A percentile compares a stretch with the other conserved stretches of the same genome.
Conservation (phyloP, 1,140 invertebrate genomes). For the Thalassaphorura encarpata region DNA sequence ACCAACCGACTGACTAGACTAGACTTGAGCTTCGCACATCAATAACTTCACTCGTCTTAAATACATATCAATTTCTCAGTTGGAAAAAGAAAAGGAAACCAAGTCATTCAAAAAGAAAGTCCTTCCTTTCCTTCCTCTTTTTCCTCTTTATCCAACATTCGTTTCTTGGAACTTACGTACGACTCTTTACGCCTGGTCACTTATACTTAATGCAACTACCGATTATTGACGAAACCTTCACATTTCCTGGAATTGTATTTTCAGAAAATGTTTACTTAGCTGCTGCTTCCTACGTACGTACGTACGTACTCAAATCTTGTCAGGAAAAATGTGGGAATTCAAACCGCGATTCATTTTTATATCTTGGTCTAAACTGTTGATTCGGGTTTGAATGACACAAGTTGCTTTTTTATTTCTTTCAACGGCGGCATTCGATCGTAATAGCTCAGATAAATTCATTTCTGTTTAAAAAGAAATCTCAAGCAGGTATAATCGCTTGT, state of each 20-base stretch:
- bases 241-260: too few species aligned
- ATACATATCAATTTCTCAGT: conserved; percentile 27
- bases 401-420: conserved; percentile 20
- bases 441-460: too few species aligned
- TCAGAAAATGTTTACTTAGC: too few species aligned
- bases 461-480: too few species aligned
- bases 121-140: background rate
- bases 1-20: background rate
- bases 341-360: background rate
- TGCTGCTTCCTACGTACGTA: too few species aligned
- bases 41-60: conserved; percentile 29
- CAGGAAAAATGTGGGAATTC: background rate
- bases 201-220: too few species aligned
- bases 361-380: conserved; percentile 32
- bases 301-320: too few species aligned
- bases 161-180: too few species aligned
- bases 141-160: background rate
- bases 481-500: too few species aligned
- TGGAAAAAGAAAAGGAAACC: background rate
- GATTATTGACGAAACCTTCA: too few species aligned
- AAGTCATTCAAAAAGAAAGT: conserved; percentile 8
- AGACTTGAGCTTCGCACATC: conserved; percentile 28
- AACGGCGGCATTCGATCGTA: too few species aligned
- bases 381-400: conserved; percentile 28
- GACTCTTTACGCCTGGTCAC: too few species aligned